Conservation (phyloP, 1,140 invertebrate species). For the Globodera ellingtonae region DNA sequence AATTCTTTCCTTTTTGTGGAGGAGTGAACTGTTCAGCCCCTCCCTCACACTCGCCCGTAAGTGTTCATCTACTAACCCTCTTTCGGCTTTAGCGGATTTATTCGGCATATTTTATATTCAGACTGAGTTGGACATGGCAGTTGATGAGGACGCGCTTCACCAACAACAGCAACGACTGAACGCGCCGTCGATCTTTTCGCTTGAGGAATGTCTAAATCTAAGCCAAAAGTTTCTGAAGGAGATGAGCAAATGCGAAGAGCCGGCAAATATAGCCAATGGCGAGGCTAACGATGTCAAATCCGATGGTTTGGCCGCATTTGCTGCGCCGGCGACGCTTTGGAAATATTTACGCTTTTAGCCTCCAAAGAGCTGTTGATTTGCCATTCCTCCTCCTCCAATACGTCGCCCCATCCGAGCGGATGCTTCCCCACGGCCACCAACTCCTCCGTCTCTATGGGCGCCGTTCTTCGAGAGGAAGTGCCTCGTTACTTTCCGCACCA, state of each 20-base stretch:
- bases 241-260: constrained; percentile 18
- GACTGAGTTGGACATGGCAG: not conserved
- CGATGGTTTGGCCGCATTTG: not conserved
- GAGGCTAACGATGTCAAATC: not conserved
- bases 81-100: too few species aligned
- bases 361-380: not conserved
- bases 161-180: not conserved
- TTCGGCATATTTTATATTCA: not conserved
- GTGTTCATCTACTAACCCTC: too few species aligned
- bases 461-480: constrained; percentile 15
- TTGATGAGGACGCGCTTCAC: not conserved
- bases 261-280: not conserved
- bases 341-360: not conserved
- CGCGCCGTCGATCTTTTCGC: not conserved
- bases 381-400: not conserved
- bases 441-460: too few species aligned
- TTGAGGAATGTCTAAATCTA: constrained; percentile 21
- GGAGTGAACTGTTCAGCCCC: too few species aligned
- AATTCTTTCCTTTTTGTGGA: too few species aligned
- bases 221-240: constrained; percentile 29
- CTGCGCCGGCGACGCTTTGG: not conserved
- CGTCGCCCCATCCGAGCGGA: not conserved
- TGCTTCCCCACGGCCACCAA: not conserved
- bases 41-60: too few species aligned
- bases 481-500: constrained; percentile 38